Evolutionary conservation across 2,888 invertebrate species (phyloP).

Genomic region (Agrotis clavis): DNA sequence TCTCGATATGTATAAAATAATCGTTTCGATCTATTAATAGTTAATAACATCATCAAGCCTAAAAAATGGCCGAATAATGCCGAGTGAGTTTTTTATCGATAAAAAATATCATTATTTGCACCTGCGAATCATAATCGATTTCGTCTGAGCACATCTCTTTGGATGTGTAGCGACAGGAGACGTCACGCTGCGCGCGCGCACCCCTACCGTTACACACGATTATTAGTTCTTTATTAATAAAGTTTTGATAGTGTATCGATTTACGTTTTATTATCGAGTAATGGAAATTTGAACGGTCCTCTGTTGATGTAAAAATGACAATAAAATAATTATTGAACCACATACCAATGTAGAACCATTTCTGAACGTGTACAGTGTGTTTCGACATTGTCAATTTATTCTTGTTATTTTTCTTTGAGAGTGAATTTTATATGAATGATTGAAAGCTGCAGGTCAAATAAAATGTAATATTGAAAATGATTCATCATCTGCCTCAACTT

Average conservation of each 20-base stretch:
- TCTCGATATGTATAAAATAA: constrained; percentile 66
- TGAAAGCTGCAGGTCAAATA: not conserved
- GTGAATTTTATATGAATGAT: constrained; percentile 1
- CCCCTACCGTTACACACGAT: constrained; percentile 77
- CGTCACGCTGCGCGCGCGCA: constrained; percentile 82
- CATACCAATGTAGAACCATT: constrained; percentile 15
- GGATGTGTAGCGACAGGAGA: constrained; percentile 70
- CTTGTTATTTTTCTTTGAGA: constrained; percentile 6
- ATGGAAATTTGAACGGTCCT: constrained; percentile 54
- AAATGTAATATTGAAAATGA: not conserved
- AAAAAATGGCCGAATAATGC: constrained; percentile 69
- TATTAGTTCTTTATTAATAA: constrained; percentile 66
- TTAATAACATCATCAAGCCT: constrained; percentile 77
- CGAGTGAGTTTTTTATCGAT: constrained; percentile 71
- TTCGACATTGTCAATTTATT: constrained; percentile 7
- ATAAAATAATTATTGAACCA: constrained; percentile 35
- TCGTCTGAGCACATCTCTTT: constrained; percentile 74
- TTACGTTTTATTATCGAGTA: constrained; percentile 55
- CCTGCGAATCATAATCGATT: constrained; percentile 88
- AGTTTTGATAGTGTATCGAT: constrained; percentile 59
- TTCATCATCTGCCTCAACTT: not conserved
- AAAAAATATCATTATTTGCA: constrained; percentile 84
- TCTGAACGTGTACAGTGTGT: not conserved
- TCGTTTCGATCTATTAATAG: constrained; percentile 70
- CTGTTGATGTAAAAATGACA: constrained; percentile 48